Percentiles rank a stretch among this genome's conserved stretches.
phyloP scores from a whole-genome alignment of 2,113 vertebrate genomes.

The Lamprotornis superbus region DNA sequence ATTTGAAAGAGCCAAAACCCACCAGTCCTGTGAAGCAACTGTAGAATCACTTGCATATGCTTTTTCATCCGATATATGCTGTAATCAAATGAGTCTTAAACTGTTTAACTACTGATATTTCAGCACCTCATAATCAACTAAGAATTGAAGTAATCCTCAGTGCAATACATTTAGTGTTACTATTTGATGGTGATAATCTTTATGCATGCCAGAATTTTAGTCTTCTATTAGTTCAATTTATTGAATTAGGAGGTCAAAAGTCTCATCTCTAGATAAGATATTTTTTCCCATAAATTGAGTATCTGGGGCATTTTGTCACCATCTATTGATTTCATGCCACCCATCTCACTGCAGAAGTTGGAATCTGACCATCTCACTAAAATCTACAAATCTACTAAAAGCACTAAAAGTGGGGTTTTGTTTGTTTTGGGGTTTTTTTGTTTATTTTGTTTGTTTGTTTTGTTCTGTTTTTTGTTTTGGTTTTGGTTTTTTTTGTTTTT shows the following conservation, averaged over 20 bases:
- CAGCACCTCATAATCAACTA: neutral
- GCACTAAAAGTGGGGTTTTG: accelerated
- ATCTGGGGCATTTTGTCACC: neutral
- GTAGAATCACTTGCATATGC: neutral
- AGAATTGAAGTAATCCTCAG: neutral
- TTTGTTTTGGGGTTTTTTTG: neutral
- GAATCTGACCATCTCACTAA: neutral
- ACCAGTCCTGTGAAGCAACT: neutral
- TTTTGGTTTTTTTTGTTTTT: too few relatives aligned
- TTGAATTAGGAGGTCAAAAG: neutral
- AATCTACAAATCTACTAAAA: neutral
- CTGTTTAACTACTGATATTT: neutral
- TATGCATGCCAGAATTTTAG: neutral
- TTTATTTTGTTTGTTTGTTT: neutral
- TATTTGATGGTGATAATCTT: neutral
- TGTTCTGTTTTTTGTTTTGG: neutral
- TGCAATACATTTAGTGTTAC: neutral
- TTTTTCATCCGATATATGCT: slow-evolving; percentile 7
- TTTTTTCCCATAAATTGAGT: neutral
- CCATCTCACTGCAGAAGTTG: neutral
- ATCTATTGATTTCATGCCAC: neutral
- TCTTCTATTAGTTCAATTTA: neutral
- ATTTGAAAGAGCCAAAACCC: neutral
- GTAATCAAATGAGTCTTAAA: neutral
- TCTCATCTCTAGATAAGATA: neutral